Evolutionary conservation across 2,113 vertebrate species (phyloP), one percentile per base, ranked within the genome.

Genomic region (Platysternon megacephalum): DNA sequence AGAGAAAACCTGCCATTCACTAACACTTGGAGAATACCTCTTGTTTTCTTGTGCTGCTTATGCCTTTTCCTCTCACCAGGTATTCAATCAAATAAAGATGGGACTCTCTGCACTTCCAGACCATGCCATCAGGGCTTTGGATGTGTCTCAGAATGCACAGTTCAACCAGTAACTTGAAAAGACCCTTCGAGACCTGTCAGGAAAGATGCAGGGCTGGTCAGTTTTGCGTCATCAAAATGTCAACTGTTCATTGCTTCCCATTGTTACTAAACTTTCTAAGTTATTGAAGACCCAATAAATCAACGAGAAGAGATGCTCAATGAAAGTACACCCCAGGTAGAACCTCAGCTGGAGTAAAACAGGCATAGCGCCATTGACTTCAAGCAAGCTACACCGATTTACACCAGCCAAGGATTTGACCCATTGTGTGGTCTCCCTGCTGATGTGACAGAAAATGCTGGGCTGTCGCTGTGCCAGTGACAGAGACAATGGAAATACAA

Each of bases 41-140:
- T 91, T 97, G 90, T 49, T 81, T 95, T 52, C 61, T 84, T 0
- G 83, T 85, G 16, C 97, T 82, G 95, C 83, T 91, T 93, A 61
- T 80, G 52, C 79, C 44, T 46, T 26, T 89, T 51, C 35, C 79
- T 58, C 89, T 88, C 14, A 80, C 96, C 55, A 98, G 89, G 72
- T 98, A 96, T 93, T 99, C 98, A 24, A 98, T 95, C n/a, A 96
- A 86, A 55, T 98, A 97, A 86, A 98, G 86, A 49, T 99, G 98
- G 68, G 97, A 93, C 16, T 35, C 32, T 58, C 97, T 98, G 90
- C 98, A 98, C 83, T 98, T 98, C 98, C 98, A 99, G 56, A 98
- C 88, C 52, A 93, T 93, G 42, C 98, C 98, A 6, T 97, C 91
- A 14, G 96, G 98, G 78, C 98, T 96, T 42, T 96, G 97, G 89